These are phyloP conservation scores for Dioctria rufipes DNA, from an alignment of 2,888 invertebrate species.

Conservation along the genomic window DNA sequence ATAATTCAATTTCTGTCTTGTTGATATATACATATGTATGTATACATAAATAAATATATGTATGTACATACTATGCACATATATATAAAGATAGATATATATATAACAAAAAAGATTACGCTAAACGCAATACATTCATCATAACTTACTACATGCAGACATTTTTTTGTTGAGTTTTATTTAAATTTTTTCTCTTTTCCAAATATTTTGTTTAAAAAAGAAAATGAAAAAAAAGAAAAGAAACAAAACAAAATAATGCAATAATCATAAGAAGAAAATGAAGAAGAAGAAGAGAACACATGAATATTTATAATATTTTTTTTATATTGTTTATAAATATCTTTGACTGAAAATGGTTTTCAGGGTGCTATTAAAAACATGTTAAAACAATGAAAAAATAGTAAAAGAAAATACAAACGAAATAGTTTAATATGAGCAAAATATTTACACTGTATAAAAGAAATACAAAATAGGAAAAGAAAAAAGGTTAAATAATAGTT, in stretches of 20 bases:
- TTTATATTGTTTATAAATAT: slow-evolving; percentile 54
- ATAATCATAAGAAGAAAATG: not conserved
- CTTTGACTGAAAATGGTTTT: slow-evolving; percentile 71
- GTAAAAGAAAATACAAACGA: slow-evolving; percentile 52
- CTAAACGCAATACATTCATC: not conserved
- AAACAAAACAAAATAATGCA: slow-evolving; percentile 20
- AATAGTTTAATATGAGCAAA: slow-evolving; percentile 35
- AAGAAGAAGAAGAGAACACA: slow-evolving; percentile 5
- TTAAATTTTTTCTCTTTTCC: not conserved
- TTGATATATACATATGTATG: slow-evolving; percentile 4
- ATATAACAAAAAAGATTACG: slow-evolving; percentile 16
- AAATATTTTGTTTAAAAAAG: slow-evolving; percentile 20
- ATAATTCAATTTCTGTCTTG: not conserved
- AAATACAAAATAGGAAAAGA: not conserved
- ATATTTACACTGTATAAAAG: slow-evolving; percentile 37
- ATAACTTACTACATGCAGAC: slow-evolving; percentile 23
- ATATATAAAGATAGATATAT: not conserved
- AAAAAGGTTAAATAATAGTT: slow-evolving; percentile 34
- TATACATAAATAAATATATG: too few relatives aligned
- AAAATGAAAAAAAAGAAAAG: slow-evolving; percentile 7
- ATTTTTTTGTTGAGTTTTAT: slow-evolving; percentile 52
- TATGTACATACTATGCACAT: too few relatives aligned
- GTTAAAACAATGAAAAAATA: slow-evolving; percentile 56
- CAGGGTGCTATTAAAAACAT: slow-evolving; percentile 69
- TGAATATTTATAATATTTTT: slow-evolving; percentile 30